Conservation (phyloP, 2,888 invertebrate species). For the Aplocera efformata region DNA sequence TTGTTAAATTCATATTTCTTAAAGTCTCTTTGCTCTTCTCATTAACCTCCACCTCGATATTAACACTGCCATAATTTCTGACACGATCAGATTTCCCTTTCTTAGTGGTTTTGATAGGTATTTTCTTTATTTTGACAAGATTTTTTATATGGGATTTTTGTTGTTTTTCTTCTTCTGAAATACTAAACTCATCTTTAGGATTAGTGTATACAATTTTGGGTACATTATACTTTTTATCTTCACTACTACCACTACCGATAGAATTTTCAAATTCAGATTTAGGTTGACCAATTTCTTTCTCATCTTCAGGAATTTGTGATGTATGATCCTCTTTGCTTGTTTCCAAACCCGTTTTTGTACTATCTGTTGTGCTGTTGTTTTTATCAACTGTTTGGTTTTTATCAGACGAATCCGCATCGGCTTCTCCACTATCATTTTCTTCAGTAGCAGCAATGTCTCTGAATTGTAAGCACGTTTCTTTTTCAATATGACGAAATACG, state of each 20-base stretch:
- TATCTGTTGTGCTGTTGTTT: no score
- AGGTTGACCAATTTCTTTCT: constrained; percentile 10
- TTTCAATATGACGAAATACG: constrained; percentile 62
- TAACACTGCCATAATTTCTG: no score
- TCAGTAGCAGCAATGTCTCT: constrained; percentile 32
- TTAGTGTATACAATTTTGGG: constrained; percentile 5
- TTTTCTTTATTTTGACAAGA: no score
- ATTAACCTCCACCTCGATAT: no score
- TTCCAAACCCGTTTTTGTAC: no score
- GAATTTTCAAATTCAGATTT: no score
- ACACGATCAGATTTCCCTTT: no score
- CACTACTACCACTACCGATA: no score
- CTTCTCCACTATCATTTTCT: constrained; percentile 1
- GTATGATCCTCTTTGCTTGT: no score
- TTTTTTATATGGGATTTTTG: no score
- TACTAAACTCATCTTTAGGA: background rate
- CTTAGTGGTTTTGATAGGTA: no score
- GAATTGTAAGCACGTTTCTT: constrained; percentile 65
- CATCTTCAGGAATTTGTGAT: constrained; percentile 6
- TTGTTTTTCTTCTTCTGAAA: no score
- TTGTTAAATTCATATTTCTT: constrained; percentile 7
- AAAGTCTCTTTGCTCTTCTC: background rate
- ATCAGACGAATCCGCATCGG: background rate
- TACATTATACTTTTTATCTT: background rate
- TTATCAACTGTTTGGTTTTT: constrained; percentile 22